Conservation (phyloP, 1,140 invertebrate genomes). For the Parasteatoda tepidariorum region DNA sequence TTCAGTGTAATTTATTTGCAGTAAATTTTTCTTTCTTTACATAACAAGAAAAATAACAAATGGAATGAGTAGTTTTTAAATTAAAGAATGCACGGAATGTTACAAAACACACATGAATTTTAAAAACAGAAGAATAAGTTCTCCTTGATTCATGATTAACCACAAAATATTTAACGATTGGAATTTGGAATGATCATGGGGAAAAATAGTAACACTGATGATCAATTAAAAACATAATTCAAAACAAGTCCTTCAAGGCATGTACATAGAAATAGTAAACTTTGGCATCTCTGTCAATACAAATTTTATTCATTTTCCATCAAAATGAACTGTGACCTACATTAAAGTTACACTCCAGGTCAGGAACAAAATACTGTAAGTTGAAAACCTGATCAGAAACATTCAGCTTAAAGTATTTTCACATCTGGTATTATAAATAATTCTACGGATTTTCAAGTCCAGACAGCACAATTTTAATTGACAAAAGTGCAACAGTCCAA, state of each 20-base stretch:
- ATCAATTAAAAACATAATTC: conserved; percentile 30
- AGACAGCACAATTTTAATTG: conserved; percentile 41
- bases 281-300: conserved; percentile 55
- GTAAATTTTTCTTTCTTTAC: too few species aligned
- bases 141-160: background rate
- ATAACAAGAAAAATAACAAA: too few species aligned
- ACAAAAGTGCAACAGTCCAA: conserved; percentile 39
- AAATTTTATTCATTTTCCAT: conserved; percentile 20
- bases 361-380: conserved; percentile 51
- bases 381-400: conserved; percentile 22
- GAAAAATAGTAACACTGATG: background rate
- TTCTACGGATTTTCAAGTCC: conserved; percentile 35
- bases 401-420: conserved; percentile 33
- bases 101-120: background rate
- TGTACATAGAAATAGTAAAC: background rate
- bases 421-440: conserved; percentile 27
- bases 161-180: background rate
- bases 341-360: conserved; percentile 48
- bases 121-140: background rate
- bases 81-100: background rate
- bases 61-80: background rate
- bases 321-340: conserved; percentile 48
- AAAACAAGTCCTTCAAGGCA: conserved; percentile 25
- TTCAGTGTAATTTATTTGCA: too few species aligned
- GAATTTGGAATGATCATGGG: conserved; percentile 45